Base-by-base conservation (phyloP, 2,888 invertebrate genomes). In the Eupithecia centaureata region DNA sequence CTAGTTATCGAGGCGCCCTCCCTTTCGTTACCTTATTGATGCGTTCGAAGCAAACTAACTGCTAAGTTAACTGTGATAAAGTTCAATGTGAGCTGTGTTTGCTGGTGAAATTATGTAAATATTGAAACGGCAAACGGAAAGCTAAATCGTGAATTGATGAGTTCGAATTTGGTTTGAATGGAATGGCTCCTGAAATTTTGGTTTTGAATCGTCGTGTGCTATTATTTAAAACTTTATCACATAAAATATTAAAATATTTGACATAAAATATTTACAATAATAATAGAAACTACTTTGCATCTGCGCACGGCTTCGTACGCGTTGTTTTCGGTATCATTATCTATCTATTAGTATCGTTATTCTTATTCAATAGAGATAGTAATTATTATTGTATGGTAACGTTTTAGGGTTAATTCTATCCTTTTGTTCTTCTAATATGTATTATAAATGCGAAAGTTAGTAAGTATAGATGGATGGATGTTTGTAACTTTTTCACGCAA, bases 1-100 rank as follows among this genome's bases (percentile, higher is more conserved):
- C 90, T 72, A 89, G 77, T 89, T 87, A 90, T 90, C 87, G 89
- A 90, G 87, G 77, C 79, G 81, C 82, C 78, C 82, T 87, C 85
- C 83, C 85, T 87, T 87, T 33, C 85, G 75, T 76, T 76, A 77
- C 80, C 78, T 81, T 84, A 85, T 84, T 84, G 82, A 86, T 84
- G 81, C 79, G 74, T 73, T 77, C 75, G 68, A 73, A 57, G 32
- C 22, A 57, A 57, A 57, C 57, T 12, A 33, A 28, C 57, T 32
- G 22, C 5, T 57, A n/a, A 0, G 5, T 57, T 12, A 13, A 32
- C 32, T 57, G 57, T 18, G 13, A n/a, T 57, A 57, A 32, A 76
- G 76, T 76, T 76, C 76, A 76, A 65, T 74, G 75, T 73, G 56
- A 71, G 62, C 5, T 56, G 15, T 30, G 57, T 13, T 57, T 25